A percentile compares a stretch with the other conserved stretches of the same genome.
phyloP scores from a whole-genome alignment of 2,888 invertebrate species.

The Nasonovia ribisnigri region DNA sequence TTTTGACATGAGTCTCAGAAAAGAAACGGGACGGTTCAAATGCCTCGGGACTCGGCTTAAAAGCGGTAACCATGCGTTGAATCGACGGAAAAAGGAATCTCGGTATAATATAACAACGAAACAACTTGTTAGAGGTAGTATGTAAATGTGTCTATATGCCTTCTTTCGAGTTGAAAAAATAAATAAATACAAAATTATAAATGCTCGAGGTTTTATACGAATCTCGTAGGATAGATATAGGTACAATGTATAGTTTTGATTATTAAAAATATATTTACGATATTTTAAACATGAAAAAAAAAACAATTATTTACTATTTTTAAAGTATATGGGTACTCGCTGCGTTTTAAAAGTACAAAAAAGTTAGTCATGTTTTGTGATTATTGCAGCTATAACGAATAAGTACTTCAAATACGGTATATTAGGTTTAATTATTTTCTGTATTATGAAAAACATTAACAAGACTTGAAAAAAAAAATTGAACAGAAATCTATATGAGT shows the following conservation, averaged over 20 bases:
- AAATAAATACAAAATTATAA: neutral
- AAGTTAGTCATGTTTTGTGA: neutral
- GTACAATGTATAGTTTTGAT: neutral
- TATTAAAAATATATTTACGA: neutral
- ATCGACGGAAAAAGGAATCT: neutral
- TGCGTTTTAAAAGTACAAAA: neutral
- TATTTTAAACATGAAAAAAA: neutral
- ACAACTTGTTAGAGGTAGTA: neutral
- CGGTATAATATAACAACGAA: neutral
- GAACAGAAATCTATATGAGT: neutral
- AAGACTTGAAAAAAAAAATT: neutral
- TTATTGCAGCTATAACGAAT: neutral
- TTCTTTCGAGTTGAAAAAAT: neutral
- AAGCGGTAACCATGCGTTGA: neutral
- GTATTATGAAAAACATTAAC: neutral
- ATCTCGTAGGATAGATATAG: neutral
- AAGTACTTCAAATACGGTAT: neutral
- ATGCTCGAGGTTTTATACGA: neutral
- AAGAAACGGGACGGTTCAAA: constrained; percentile 26
- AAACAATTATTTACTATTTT: neutral
- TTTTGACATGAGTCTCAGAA: constrained; percentile 45
- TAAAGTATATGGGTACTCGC: neutral
- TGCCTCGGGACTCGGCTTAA: constrained; percentile 48
- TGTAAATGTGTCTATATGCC: neutral
- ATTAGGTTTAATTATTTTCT: neutral